These are phyloP conservation scores for Xyrauchen texanus DNA, from an alignment of 2,113 vertebrate species.

Conservation along the genomic window DNA sequence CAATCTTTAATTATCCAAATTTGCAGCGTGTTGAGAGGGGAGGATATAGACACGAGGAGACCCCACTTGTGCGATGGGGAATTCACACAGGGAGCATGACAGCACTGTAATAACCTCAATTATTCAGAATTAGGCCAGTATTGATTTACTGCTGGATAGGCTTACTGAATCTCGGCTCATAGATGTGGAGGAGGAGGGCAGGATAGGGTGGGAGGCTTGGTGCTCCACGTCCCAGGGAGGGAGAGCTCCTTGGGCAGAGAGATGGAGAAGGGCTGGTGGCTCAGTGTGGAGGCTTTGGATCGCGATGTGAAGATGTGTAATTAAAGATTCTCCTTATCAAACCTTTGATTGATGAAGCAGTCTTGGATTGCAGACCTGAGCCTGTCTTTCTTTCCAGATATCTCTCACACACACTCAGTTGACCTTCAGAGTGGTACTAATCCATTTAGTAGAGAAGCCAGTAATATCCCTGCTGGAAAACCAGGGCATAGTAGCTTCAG, in stretches of 20 bases:
- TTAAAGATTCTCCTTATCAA: slow-evolving; percentile 74
- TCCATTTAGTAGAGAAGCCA: slow-evolving; percentile 22
- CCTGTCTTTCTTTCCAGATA: background rate
- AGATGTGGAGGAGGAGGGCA: slow-evolving; percentile 43
- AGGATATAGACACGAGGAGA: slow-evolving; percentile 39
- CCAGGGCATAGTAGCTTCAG: background rate
- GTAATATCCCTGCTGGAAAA: slow-evolving; percentile 4
- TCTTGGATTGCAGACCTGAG: slow-evolving; percentile 51
- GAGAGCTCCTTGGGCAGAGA: slow-evolving; percentile 48
- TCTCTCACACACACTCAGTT: slow-evolving; percentile 10
- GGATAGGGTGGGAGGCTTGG: slow-evolving; percentile 51
- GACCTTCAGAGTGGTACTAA: slow-evolving; percentile 41
- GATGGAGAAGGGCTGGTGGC: slow-evolving; percentile 6
- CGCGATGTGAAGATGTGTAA: slow-evolving; percentile 58
- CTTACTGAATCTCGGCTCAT: slow-evolving; percentile 66
- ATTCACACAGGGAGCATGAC: slow-evolving; percentile 64
- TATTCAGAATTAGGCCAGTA: slow-evolving; percentile 79
- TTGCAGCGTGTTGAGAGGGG: slow-evolving; percentile 50
- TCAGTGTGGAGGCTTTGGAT: slow-evolving; percentile 36
- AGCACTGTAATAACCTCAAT: slow-evolving; percentile 78
- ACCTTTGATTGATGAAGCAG: slow-evolving; percentile 72
- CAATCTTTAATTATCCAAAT: slow-evolving; percentile 52
- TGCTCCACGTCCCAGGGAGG: slow-evolving; percentile 51
- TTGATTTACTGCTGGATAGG: slow-evolving; percentile 80
- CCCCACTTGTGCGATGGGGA: slow-evolving; percentile 55